A percentile compares a stretch with the other conserved stretches of the same genome.
phyloP scores from a whole-genome alignment of 2,797 vertebrate genomes.

The Dicrostonyx torquatus region DNA sequence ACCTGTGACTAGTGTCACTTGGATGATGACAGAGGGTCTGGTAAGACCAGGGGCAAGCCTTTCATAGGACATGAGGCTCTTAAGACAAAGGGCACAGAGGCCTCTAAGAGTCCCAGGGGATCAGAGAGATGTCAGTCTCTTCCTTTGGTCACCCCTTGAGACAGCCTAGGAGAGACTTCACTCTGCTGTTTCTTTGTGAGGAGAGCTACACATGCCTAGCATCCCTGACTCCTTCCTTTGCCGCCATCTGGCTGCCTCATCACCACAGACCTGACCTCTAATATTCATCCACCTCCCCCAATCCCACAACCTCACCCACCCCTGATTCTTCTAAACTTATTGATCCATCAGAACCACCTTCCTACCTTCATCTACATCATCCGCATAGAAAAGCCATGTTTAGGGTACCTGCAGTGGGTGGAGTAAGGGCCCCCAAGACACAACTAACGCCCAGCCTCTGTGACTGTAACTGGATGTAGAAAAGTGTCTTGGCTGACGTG shows the following conservation, averaged over 20 bases:
- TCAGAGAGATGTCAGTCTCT: not conserved
- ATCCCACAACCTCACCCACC: too few species aligned
- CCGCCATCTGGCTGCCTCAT: not conserved
- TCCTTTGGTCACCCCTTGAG: not conserved
- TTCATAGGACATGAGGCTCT: not conserved
- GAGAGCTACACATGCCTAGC: not conserved
- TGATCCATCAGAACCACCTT: not conserved
- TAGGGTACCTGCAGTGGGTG: accelerated
- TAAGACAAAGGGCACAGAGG: not conserved
- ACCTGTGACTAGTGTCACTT: not conserved
- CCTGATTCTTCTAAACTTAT: not conserved
- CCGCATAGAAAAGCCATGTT: not conserved
- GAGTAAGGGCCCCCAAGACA: not conserved
- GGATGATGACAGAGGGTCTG: not conserved
- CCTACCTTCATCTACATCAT: not conserved
- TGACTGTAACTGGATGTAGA: not conserved
- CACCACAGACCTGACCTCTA: not conserved
- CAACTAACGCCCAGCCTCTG: not conserved
- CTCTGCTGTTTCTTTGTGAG: not conserved
- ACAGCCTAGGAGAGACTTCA: not conserved
- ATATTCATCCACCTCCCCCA: not conserved
- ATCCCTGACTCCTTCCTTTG: not conserved
- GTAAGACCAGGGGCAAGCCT: not conserved
- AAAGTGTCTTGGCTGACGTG: not conserved
- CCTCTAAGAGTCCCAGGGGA: not conserved